Evolutionary conservation across 2,888 invertebrate genomes (phyloP), one percentile per base, ranked within the genome.

Genomic region (Ariolimax columbianus): DNA sequence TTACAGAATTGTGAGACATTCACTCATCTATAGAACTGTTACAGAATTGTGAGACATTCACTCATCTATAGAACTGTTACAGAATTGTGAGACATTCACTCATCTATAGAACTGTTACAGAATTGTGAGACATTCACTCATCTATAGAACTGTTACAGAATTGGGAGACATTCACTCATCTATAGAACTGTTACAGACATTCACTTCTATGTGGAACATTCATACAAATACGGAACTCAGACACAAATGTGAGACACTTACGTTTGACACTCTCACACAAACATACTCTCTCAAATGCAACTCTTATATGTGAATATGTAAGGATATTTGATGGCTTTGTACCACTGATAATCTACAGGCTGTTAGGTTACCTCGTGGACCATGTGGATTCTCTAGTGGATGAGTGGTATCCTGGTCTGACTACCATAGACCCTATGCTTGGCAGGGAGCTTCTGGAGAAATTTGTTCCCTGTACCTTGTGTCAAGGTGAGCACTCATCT

Each of bases 361-460:
- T 93, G 40, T 86, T 93, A 30, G 92, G 93, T 9, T 89, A 91
- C 70, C 87, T 93, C 17, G 92, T 92, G 7, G 93, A 93, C 82
- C 91, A 92, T 83, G 84, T 92, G 19, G 93, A 93, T 83, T 90
- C 90, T 0, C 87, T 93, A 79, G 91, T 93, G 66, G 93, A 93
- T 73, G 93, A 93, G 87, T 93, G 93, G 93, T 93, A 92, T 86
- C 93, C 93, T 36, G 93, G 93, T 23, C 88, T 93, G 59, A 90
- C 90, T 4, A 90, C 90, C 30, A 87, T 91, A 51, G 91, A 91
- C 83, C 92, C 93, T 3, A 59, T 91, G 63, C 88, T 90, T 70
- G 93, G 93, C 1, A 87, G 90, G 40, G 89, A 90, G 51, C 89
- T 92, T n/a, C 86, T 93, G 68, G 90, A 91, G 82, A 90, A 89